Percentiles rank a stretch among this genome's conserved stretches.
Evolutionary conservation across 2,888 invertebrate species (phyloP).

Genomic region (Helobdella robusta): DNA sequence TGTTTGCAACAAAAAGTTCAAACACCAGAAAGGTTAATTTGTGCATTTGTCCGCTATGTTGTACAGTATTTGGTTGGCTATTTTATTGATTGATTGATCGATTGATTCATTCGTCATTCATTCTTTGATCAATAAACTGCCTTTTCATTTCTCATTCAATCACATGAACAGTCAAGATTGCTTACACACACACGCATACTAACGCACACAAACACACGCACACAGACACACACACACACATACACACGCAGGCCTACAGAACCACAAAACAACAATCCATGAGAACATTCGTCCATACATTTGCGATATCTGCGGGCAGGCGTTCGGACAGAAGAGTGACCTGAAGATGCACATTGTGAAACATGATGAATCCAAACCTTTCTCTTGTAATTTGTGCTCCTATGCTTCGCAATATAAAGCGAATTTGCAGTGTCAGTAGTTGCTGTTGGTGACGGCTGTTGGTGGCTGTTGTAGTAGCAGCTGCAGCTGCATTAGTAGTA

Average conservation of each 20-base stretch:
- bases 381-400: slow-evolving; percentile 38
- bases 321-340: slow-evolving; percentile 39
- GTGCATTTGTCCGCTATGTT: background rate
- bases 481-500: too few relatives aligned
- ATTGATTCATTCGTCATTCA: too few relatives aligned
- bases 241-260: slow-evolving; percentile 36
- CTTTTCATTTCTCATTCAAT: too few relatives aligned
- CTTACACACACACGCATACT: too few relatives aligned
- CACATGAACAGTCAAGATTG: too few relatives aligned
- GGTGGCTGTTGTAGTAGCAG: too few relatives aligned
- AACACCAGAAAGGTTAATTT: slow-evolving; percentile 2
- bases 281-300: slow-evolving; percentile 39
- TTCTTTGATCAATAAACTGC: too few relatives aligned
- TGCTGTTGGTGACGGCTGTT: too few relatives aligned
- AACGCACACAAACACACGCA: too few relatives aligned
- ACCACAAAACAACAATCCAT: slow-evolving; percentile 40
- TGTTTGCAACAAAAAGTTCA: slow-evolving; percentile 20
- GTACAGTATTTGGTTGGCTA: too few relatives aligned
- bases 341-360: slow-evolving; percentile 38
- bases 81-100: too few relatives aligned
- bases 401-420: slow-evolving; percentile 38
- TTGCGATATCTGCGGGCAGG: slow-evolving; percentile 41
- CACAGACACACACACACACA: too few relatives aligned
- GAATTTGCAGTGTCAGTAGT: slow-evolving; percentile 39
- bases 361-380: slow-evolving; percentile 36